Conservation (phyloP, 2,888 invertebrate species). For the Metellina segmentata region DNA sequence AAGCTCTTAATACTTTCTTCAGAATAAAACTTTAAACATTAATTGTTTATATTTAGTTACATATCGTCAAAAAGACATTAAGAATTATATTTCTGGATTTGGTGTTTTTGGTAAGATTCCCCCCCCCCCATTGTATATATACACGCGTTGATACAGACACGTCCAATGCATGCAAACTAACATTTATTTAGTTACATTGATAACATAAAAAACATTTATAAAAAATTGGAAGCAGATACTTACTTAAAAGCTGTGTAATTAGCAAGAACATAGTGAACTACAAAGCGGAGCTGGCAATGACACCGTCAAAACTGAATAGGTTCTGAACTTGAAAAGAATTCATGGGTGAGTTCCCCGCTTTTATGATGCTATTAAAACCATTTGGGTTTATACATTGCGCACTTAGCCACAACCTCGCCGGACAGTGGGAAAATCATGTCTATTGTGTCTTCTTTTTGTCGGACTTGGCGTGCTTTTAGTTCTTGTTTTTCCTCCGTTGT, state of each 20-base stretch:
- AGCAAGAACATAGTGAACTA: neutral
- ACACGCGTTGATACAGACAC: too few species aligned
- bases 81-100: too few species aligned
- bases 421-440: conserved; percentile 2
- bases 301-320: too few species aligned
- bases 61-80: too few species aligned
- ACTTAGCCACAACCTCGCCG: conserved; percentile 38
- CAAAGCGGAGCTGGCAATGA: neutral
- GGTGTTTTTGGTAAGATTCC: too few species aligned
- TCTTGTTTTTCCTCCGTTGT: neutral
- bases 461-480: conserved; percentile 9
- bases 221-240: neutral
- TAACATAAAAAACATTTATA: neutral
- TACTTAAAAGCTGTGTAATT: neutral
- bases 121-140: too few species aligned
- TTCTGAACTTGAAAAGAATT: conserved; percentile 24
- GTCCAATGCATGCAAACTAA: too few species aligned
- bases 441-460: conserved; percentile 2
- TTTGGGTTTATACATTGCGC: conserved; percentile 18
- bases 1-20: too few species aligned
- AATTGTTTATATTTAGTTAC: too few species aligned
- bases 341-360: neutral
- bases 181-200: neutral
- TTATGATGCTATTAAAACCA: conserved; percentile 29
- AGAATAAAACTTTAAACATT: too few species aligned